Evolutionary conservation across 2,888 invertebrate genomes (phyloP).

Genomic region (Philereme transversata): DNA sequence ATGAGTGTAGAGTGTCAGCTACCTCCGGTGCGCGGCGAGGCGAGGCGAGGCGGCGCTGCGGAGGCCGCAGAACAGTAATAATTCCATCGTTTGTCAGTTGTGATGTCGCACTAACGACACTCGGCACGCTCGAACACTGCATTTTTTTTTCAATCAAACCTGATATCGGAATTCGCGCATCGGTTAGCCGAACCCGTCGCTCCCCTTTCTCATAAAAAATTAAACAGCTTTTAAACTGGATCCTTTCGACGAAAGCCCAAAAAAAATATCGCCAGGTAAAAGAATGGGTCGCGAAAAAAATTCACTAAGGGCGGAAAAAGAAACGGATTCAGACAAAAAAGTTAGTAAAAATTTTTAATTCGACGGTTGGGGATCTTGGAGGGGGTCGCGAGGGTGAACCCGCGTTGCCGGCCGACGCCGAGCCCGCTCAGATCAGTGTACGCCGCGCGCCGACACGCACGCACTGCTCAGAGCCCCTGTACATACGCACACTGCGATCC

Average conservation of each 20-base stretch:
- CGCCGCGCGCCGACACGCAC: constrained; percentile 23
- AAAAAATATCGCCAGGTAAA: constrained; percentile 82
- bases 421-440: constrained; percentile 24
- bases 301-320: constrained; percentile 82
- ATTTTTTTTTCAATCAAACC: constrained; percentile 60
- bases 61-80: neutral
- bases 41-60: neutral
- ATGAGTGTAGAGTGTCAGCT: too few species aligned
- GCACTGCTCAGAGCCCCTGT: neutral
- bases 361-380: constrained; percentile 60
- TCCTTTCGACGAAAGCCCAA: constrained; percentile 65
- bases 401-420: constrained; percentile 24
- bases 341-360: constrained; percentile 72
- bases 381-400: constrained; percentile 31
- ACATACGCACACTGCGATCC: constrained; percentile 14
- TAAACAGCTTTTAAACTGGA: constrained; percentile 82
- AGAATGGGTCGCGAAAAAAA: constrained; percentile 80
- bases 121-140: constrained; percentile 46
- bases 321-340: constrained; percentile 81
- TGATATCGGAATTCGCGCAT: constrained; percentile 81
- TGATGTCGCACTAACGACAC: constrained; percentile 44
- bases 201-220: constrained; percentile 79
- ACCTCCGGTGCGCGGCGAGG: too few species aligned
- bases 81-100: constrained; percentile 4
- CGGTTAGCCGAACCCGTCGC: constrained; percentile 73